Evolutionary conservation across 1,140 invertebrate genomes (phyloP), one percentile per base, ranked within the genome.

Genomic region (Diorhabda elongata): DNA sequence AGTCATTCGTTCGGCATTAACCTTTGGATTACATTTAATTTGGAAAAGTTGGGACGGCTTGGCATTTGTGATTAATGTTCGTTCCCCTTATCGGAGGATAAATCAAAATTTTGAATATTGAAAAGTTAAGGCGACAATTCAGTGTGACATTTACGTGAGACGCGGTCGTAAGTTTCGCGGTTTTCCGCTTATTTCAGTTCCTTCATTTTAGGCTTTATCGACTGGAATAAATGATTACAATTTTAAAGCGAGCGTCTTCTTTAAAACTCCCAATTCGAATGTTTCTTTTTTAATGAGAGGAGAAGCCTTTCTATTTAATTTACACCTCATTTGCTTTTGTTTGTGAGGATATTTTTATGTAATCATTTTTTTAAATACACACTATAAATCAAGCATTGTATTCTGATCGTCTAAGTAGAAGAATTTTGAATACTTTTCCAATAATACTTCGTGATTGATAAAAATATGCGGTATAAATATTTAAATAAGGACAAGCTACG

Each of bases 21-120:
- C 61, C 43, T 62, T 43, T 11, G 9, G 61, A 62, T 62, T 62
- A 62, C 43, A 62, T 62, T 62, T 44, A 62, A 62, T 62, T 62
- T 62, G 61, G 44, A 62, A 62, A 62, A 62, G 61, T 62, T 62
- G 6, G 47, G 47, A 52, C 47, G 47, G 2, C 47, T 6, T 52
- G 47, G 47, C 47, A 52, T 52, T 52, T 52, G 47, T 52, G 47
- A 52, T 52, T 52, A 52, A 52, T 52, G 47, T n/a, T 26, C 26
- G 26, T 26, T 6, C 47, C 47, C 47, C 47, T 52, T 52, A 52
- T 52, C 47, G 47, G 47, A 52, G 47, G n/a, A 52, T 52, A 52
- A 52, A 52, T 52, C 47, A 52, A 52, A 52, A 52, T 52, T 52
- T 52, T 52, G 47, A 52, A 52, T 52, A 52, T 52, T 52, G 47